Percentiles rank a stretch among this genome's conserved stretches.
These are phyloP conservation scores for Exocentrus adspersus DNA, from an alignment of 2,888 invertebrate species.

Conservation along the genomic window DNA sequence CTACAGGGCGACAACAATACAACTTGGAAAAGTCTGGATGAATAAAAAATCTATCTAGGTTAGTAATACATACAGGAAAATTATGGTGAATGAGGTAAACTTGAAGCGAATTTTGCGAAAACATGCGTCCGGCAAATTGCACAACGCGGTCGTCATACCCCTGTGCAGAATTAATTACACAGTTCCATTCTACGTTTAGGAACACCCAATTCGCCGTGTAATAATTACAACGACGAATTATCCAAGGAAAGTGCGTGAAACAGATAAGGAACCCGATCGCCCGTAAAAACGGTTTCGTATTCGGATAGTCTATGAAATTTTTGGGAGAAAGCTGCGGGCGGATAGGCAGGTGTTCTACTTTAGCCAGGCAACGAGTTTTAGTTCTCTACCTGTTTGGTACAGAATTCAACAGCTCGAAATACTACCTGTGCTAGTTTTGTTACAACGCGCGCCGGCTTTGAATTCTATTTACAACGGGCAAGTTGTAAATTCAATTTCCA, in stretches of 20 bases:
- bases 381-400: conserved; percentile 1
- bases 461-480: neutral
- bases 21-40: too few relatives aligned
- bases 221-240: conserved; percentile 1
- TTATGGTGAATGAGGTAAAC: too few relatives aligned
- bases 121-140: neutral
- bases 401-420: neutral
- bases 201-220: conserved; percentile 1
- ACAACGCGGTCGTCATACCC: neutral
- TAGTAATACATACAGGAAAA: too few relatives aligned
- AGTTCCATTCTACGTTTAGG: conserved; percentile 3
- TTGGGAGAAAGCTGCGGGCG: conserved; percentile 41
- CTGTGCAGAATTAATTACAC: conserved; percentile 4
- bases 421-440: neutral
- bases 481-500: neutral
- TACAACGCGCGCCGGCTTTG: neutral
- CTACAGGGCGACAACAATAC: too few relatives aligned
- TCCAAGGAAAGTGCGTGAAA: conserved; percentile 15
- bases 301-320: conserved; percentile 27
- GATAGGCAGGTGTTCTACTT: conserved; percentile 47
- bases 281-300: conserved; percentile 21
- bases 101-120: too few relatives aligned
- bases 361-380: conserved; percentile 19
- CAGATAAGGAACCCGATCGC: neutral
- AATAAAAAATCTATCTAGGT: too few relatives aligned